Conservation (phyloP, 2,797 vertebrate species). For the Champsocephalus esox region DNA sequence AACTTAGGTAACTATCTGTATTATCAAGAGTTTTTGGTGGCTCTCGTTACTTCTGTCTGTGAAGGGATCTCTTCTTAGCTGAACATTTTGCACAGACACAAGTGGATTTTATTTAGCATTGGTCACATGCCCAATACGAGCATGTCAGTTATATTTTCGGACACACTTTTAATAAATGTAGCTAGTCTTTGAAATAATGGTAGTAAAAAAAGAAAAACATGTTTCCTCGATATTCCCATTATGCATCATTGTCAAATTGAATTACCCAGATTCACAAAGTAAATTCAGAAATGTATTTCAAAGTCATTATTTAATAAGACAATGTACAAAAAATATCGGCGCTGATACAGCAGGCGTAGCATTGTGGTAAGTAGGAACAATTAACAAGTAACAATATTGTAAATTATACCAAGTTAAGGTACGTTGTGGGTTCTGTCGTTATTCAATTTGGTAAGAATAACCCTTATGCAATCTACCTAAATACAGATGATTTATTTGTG, state of each 20-base stretch:
- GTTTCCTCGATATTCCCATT: not conserved
- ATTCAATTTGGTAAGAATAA: constrained; percentile 27
- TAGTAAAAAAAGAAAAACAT: not conserved
- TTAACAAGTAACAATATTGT: constrained; percentile 11
- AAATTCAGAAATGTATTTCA: constrained; percentile 64
- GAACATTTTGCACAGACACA: not conserved
- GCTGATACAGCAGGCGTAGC: constrained; percentile 72
- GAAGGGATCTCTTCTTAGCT: not conserved
- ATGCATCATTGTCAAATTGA: not conserved
- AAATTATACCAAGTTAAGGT: constrained; percentile 6
- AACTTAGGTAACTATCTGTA: not conserved
- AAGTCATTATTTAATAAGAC: constrained; percentile 84
- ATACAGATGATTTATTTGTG: constrained; percentile 7
- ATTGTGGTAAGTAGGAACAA: constrained; percentile 29
- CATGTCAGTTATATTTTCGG: not conserved
- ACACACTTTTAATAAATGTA: not conserved
- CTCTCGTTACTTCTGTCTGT: not conserved
- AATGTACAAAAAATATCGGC: constrained; percentile 84
- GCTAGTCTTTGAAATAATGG: not conserved
- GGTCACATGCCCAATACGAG: not conserved
- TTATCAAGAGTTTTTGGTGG: not conserved
- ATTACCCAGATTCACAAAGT: constrained; percentile 42
- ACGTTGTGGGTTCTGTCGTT: not conserved
- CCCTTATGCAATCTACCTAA: constrained; percentile 6
- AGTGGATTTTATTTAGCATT: not conserved